phyloP scores from a whole-genome alignment of 2,797 vertebrate genomes.

The Pyrocephalus nanus region DNA sequence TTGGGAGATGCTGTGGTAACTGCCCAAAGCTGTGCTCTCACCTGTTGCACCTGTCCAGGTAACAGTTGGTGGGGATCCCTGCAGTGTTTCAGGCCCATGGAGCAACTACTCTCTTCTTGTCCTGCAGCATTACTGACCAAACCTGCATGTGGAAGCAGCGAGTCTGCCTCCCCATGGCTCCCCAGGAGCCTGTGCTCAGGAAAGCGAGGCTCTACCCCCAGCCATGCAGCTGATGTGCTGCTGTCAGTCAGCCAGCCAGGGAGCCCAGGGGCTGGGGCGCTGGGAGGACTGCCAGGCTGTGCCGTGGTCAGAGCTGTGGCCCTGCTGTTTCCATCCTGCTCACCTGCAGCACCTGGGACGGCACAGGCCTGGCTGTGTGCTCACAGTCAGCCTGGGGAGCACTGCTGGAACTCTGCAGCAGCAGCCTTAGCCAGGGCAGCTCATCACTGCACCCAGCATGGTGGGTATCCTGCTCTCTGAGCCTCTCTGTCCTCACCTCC shows the following conservation, averaged over 20 bases:
- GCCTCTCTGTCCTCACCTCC: background rate
- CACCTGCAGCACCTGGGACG: background rate
- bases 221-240: background rate
- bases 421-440: background rate
- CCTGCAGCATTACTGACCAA: background rate
- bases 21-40: background rate
- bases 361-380: background rate
- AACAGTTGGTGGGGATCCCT: background rate
- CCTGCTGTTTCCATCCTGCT: background rate
- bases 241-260: background rate
- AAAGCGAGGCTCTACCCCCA: background rate
- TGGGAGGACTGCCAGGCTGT: background rate
- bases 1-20: too few relatives aligned
- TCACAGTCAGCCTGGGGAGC: background rate
- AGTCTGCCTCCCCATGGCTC: background rate
- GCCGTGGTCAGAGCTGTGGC: background rate
- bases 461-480: background rate
- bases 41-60: background rate
- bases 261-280: background rate
- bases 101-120: background rate
- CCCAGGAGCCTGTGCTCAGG: background rate
- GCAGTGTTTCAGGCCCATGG: background rate
- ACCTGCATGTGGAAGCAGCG: background rate
- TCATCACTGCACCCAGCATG: accelerated
- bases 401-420: background rate